A percentile compares a stretch with the other conserved stretches of the same genome.
phyloP scores from a whole-genome alignment of 2,888 invertebrate species.

The Chironomus tentans region DNA sequence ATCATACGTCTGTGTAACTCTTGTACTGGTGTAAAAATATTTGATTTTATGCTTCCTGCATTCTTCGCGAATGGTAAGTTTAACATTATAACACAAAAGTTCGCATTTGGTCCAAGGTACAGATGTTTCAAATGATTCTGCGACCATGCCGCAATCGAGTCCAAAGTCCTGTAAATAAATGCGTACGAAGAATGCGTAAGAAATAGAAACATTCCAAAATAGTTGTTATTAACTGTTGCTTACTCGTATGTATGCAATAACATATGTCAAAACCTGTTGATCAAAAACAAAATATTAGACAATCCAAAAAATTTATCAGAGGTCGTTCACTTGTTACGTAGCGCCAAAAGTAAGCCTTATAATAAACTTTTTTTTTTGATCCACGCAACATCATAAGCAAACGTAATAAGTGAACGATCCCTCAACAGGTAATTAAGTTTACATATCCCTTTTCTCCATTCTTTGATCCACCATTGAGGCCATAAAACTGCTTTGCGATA shows the following conservation, averaged over 20 bases:
- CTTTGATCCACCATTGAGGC: slow-evolving; percentile 81
- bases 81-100: slow-evolving; percentile 82
- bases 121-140: slow-evolving; percentile 98
- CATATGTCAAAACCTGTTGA: slow-evolving; percentile 69
- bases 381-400: neutral
- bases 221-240: slow-evolving; percentile 35
- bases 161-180: slow-evolving; percentile 61
- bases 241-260: slow-evolving; percentile 94
- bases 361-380: too few relatives aligned
- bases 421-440: neutral
- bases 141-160: slow-evolving; percentile 74
- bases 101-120: slow-evolving; percentile 90
- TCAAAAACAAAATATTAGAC: neutral
- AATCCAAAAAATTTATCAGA: neutral
- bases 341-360: too few relatives aligned
- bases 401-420: too few relatives aligned
- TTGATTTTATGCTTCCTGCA: slow-evolving; percentile 50
- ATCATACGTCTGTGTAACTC: slow-evolving; percentile 95
- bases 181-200: too few relatives aligned
- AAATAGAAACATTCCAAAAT: too few relatives aligned
- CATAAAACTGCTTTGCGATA: slow-evolving; percentile 67
- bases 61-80: slow-evolving; percentile 61
- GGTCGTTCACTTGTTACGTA: neutral
- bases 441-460: slow-evolving; percentile 93
- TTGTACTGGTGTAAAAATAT: slow-evolving; percentile 62